These are phyloP conservation scores for Rhopalosiphum padi DNA, from an alignment of 1,140 invertebrate species.

Conservation along the genomic window DNA sequence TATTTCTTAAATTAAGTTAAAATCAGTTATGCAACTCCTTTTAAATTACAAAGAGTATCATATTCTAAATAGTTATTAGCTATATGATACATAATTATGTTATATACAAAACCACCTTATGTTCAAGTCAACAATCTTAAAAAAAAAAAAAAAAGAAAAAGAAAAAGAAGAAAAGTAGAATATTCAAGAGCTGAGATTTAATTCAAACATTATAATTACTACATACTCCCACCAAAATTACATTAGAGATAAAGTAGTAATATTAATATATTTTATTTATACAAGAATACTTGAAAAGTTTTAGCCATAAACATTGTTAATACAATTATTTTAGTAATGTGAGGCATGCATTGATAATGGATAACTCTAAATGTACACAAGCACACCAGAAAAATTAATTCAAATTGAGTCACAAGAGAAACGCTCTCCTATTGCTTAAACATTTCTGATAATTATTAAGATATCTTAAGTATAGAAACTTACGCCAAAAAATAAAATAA, in stretches of 20 bases:
- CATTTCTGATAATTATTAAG: background rate
- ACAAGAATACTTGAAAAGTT: constrained; percentile 2
- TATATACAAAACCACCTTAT: background rate
- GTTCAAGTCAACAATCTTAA: background rate
- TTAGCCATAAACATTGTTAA: background rate
- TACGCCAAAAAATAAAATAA: background rate
- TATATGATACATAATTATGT: background rate
- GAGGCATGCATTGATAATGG: constrained; percentile 29
- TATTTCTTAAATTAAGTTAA: background rate
- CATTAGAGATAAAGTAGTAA: background rate
- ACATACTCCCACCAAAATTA: constrained; percentile 41
- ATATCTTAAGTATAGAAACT: background rate
- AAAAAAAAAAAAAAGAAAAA: background rate
- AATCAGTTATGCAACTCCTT: background rate
- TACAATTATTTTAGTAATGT: background rate
- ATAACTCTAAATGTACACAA: background rate
- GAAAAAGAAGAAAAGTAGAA: background rate
- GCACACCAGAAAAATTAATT: constrained; percentile 21
- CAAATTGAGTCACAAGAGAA: background rate
- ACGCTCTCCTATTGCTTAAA: constrained; percentile 12
- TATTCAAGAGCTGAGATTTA: constrained; percentile 1
- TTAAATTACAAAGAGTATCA: background rate
- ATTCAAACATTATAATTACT: background rate
- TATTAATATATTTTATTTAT: constrained; percentile 20
- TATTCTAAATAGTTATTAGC: background rate